Conservation (phyloP, 1,140 invertebrate species). For the Bradysia coprophila region DNA sequence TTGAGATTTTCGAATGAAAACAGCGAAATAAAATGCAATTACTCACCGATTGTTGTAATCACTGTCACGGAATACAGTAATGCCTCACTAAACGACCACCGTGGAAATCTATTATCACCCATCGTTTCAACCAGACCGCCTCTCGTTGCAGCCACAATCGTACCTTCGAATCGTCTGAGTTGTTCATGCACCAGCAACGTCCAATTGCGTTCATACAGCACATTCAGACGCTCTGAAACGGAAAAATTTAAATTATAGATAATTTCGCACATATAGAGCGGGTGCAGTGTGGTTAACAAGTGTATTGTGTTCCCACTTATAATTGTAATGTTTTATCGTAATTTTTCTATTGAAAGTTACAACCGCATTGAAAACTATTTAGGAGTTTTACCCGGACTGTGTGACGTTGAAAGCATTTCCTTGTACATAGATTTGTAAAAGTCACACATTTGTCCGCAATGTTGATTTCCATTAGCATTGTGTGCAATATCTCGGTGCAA, state of each 20-base stretch:
- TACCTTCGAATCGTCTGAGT: constrained; percentile 54
- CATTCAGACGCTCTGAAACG: constrained; percentile 45
- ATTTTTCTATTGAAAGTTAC: too few species aligned
- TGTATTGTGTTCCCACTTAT: too few species aligned
- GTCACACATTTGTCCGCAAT: too few species aligned
- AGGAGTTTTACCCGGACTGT: too few species aligned
- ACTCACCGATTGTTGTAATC: constrained; percentile 62
- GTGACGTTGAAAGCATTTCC: too few species aligned
- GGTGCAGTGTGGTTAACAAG: neutral
- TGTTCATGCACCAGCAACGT: constrained; percentile 53
- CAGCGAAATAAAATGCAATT: neutral
- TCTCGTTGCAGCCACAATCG: constrained; percentile 51
- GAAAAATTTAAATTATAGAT: neutral
- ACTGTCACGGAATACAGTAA: constrained; percentile 66
- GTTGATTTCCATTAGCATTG: too few species aligned
- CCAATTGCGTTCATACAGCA: constrained; percentile 71
- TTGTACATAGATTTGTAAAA: too few species aligned
- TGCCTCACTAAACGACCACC: constrained; percentile 62
- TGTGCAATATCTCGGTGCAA: too few species aligned
- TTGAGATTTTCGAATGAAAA: neutral
- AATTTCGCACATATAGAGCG: too few species aligned
- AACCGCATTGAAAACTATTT: too few species aligned
- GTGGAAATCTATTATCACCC: constrained; percentile 19
- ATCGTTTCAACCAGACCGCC: constrained; percentile 22
- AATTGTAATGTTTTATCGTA: too few species aligned